phyloP scores from a whole-genome alignment of 2,888 invertebrate species.

The Drosophila atripex region DNA sequence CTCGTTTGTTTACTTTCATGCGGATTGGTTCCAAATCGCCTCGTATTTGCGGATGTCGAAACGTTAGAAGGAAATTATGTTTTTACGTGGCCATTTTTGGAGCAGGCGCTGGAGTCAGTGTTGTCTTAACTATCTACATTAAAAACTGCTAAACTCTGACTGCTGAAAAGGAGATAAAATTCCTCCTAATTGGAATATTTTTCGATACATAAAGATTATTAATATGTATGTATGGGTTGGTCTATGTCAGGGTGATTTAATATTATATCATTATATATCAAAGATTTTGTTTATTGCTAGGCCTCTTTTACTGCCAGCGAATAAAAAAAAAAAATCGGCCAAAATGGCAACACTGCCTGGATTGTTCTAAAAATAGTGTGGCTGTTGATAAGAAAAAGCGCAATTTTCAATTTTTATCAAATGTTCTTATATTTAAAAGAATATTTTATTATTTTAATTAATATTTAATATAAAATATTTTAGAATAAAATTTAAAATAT shows the following conservation, averaged over 20 bases:
- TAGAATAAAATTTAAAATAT: no score
- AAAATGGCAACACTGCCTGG: background rate
- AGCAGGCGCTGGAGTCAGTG: constrained; percentile 36
- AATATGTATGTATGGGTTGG: no score
- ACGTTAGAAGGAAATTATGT: constrained; percentile 1
- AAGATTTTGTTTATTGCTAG: no score
- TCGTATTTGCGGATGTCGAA: constrained; percentile 18
- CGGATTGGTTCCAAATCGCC: constrained; percentile 4
- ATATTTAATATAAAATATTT: no score
- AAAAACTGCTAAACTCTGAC: background rate
- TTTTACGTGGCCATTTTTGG: constrained; percentile 65
- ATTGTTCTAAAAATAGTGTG: background rate
- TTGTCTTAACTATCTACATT: background rate
- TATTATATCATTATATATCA: no score
- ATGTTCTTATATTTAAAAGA: background rate
- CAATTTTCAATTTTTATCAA: background rate
- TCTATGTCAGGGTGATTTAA: no score
- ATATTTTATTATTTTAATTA: no score
- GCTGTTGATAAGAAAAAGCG: background rate
- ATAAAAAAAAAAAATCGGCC: background rate
- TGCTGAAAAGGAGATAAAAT: background rate
- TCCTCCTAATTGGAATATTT: no score
- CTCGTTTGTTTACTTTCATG: constrained; percentile 29
- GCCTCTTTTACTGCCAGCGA: no score
- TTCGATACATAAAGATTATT: no score